These are phyloP conservation scores for Notarius quadriscutis DNA, from an alignment of 2,113 vertebrate genomes.

Conservation along the genomic window DNA sequence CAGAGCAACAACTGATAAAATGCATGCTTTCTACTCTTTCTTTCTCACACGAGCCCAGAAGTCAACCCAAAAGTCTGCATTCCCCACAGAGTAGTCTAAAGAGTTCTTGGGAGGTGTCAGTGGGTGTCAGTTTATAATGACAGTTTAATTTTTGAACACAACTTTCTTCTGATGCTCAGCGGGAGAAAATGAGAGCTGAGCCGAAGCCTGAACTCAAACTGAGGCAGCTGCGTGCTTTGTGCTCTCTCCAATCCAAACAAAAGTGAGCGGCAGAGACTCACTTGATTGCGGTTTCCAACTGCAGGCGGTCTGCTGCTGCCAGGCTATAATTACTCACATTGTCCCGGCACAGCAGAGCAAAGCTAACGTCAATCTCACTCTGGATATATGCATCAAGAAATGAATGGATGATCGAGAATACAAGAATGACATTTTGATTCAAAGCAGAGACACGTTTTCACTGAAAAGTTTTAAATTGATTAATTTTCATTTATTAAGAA, in stretches of 20 bases:
- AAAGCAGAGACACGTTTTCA: neutral
- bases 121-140: neutral
- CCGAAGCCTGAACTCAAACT: conserved; percentile 19
- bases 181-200: conserved; percentile 9
- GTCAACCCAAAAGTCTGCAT: neutral
- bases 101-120: neutral
- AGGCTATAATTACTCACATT: conserved; percentile 46
- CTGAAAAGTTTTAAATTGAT: neutral
- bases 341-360: conserved; percentile 4
- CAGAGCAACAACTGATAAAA: neutral
- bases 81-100: neutral
- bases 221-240: conserved; percentile 37
- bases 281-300: conserved; percentile 47
- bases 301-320: conserved; percentile 38
- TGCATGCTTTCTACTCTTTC: conserved; percentile 2
- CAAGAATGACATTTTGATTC: neutral
- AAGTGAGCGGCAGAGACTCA: conserved; percentile 29
- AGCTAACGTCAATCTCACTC: conserved; percentile 33
- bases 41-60: neutral
- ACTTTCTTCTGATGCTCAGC: conserved; percentile 10
- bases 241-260: conserved; percentile 52
- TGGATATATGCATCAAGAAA: neutral
- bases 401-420: neutral
- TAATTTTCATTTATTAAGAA: neutral
- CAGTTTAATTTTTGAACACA: neutral